Base-by-base conservation (phyloP, 1,140 invertebrate genomes). In the Drosophila miranda region DNA sequence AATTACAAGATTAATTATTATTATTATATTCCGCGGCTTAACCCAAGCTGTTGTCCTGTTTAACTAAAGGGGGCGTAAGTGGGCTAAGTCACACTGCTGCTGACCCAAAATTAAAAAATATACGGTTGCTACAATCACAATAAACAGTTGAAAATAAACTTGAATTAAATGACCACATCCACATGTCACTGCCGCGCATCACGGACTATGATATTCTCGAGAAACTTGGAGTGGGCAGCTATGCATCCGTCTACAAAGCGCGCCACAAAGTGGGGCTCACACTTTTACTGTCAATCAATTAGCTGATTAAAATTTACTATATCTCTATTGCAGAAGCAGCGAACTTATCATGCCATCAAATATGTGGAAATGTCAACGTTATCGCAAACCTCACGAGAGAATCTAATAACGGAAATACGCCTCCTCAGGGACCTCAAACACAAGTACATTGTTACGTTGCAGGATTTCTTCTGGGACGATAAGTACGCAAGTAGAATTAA, bases 221-320 rank as follows among this genome's bases (percentile, higher is more conserved):
- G 79, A 97, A 95, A 92, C 93, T 98, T 9, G 97, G 97, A 3
- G 93, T 93, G n/a, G 97, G 97, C n/a, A 96, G 95, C 67, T 98
- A 97, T 91, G 95, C 96, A 0, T 95, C 94, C 0, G 97, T 98
- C 0, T 97, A 96, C 84, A 97, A 97, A 92, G 97, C 96, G 6
- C 94, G 94, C 60, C 94, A 94, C 87, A 96, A 96, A 93, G 96
- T 96, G 92, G 68, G 75, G 2, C 41, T 13, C 28, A 2, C 23
- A 49, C 7, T 8, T 43, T 51, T 48, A n/a, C 42, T 13, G 14
- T 19, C 34, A 38, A 38, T 38, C 34, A 38, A 38, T 38, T 38
- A 13, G 34, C 34, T 38, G 11, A 38, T 38, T 38, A 4, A 38
- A 42, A 67, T 26, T 23, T 19, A 67, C 44, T n/a, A 7, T 8